Evolutionary conservation across 2,113 vertebrate genomes (phyloP), one percentile per base, ranked within the genome.

Genomic region (Chroicocephalus ridibundus): DNA sequence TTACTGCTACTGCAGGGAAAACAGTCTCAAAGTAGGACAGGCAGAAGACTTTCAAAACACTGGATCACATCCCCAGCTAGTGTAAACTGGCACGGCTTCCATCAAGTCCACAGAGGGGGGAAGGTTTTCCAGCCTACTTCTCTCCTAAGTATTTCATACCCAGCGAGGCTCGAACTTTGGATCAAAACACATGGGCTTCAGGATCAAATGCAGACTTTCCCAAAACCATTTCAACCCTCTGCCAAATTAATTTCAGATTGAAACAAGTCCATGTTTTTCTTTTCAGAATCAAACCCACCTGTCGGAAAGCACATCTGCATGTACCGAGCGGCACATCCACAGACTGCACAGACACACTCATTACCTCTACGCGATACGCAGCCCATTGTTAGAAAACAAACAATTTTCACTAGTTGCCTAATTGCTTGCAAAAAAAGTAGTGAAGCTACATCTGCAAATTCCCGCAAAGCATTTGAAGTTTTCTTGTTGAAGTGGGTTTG

Each of bases 231-330:
- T 72, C 91, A 89, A 64, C 25, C 58, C 55, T 22, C 71, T 27
- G 91, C 87, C 94, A 91, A 93, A 97, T 91, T 55, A 62, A 92
- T 83, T 90, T 91, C 94, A 96, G 71, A 88, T 4, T 74, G 91
- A 96, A 97, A 80, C 38, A 70, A 93, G 71, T 10, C 82, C 42
- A 7, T 62, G 82, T 90, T 95, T 94, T 93, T 85, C 89, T 80
- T 87, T 75, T 42, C 82, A 34, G 89, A 93, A 95, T 95, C 87
- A 91, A 97, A 96, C 89, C 94, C 96, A 97, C 93, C 93, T 97
- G 96, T 93, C 93, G 89, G 68, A 86, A 95, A 95, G 93, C 94
- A 86, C 78, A 85, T 85, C 83, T 6, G 3, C 34, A 18, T 6
- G 4, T 29, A 88, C 51, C 32, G 6, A 75, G 69, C 15, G 0